Percentiles rank a stretch among this genome's conserved stretches.
These are phyloP conservation scores for Diprion similis DNA, from an alignment of 1,140 invertebrate species.

Conservation along the genomic window DNA sequence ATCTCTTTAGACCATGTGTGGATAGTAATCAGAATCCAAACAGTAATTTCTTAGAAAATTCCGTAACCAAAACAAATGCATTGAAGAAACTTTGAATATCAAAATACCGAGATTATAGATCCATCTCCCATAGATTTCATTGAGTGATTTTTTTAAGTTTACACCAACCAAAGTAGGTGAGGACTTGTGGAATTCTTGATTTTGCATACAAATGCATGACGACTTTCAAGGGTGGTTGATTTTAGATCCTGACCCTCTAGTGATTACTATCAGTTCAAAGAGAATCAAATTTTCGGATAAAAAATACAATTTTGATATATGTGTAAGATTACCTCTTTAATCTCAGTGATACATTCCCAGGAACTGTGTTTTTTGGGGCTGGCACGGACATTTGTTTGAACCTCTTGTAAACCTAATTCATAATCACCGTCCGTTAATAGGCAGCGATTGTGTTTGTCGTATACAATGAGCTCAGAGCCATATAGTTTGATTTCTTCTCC, in stretches of 20 bases:
- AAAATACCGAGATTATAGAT: no score
- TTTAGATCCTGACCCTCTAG: conserved; percentile 51
- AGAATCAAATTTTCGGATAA: background rate
- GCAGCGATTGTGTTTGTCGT: conserved; percentile 89
- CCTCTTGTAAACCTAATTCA: conserved; percentile 82
- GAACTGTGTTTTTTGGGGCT: conserved; percentile 73
- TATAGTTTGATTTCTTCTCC: conserved; percentile 72
- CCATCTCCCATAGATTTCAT: no score
- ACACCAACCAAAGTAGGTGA: no score
- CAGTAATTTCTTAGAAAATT: no score
- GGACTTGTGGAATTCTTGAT: no score
- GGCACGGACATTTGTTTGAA: conserved; percentile 65
- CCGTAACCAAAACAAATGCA: no score
- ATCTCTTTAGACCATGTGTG: no score
- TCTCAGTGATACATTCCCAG: conserved; percentile 84
- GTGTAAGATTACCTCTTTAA: conserved; percentile 61
- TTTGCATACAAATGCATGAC: no score
- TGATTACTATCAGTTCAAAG: conserved; percentile 35
- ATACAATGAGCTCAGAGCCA: conserved; percentile 87
- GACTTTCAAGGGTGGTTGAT: no score
- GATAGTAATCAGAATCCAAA: no score
- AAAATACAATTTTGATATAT: background rate
- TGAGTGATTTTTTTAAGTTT: no score
- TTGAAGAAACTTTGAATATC: no score
- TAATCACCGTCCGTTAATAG: conserved; percentile 89